Conservation (phyloP, 1,140 invertebrate species). For the Oryzaephilus surinamensis region DNA sequence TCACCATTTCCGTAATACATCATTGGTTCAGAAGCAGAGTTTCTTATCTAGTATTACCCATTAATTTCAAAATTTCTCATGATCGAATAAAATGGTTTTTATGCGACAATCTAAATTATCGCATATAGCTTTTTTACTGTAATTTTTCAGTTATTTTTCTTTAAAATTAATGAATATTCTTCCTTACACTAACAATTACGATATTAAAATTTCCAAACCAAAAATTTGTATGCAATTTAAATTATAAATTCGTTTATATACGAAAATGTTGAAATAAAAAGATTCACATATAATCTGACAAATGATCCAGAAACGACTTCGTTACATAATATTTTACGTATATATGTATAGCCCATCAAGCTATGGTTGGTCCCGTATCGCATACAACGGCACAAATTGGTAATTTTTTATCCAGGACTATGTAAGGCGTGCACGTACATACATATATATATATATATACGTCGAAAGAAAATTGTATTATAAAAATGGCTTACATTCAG, state of each 20-base stretch:
- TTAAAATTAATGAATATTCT: no score
- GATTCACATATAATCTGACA: background rate
- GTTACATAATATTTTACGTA: background rate
- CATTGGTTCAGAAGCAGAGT: conserved; percentile 15
- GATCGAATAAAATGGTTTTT: no score
- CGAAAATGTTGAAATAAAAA: background rate
- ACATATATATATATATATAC: no score
- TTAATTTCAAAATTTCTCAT: no score
- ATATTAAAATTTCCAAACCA: background rate
- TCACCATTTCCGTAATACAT: conserved; percentile 15
- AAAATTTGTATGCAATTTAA: background rate
- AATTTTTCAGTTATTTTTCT: no score
- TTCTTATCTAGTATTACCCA: conserved; percentile 15
- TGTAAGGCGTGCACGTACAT: conserved; percentile 11
- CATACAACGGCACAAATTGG: conserved; percentile 10
- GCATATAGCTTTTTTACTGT: no score
- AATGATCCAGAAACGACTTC: background rate
- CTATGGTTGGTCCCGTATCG: background rate
- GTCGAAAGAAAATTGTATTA: conserved; percentile 19
- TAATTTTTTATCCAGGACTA: conserved; percentile 20
- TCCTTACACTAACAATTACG: no score
- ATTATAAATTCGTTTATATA: background rate
- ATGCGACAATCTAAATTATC: no score
- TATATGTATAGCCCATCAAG: background rate
- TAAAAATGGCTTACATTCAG: conserved; percentile 22